Base-by-base conservation (phyloP, 2,113 vertebrate genomes). In the Poeciliopsis prolifica region DNA sequence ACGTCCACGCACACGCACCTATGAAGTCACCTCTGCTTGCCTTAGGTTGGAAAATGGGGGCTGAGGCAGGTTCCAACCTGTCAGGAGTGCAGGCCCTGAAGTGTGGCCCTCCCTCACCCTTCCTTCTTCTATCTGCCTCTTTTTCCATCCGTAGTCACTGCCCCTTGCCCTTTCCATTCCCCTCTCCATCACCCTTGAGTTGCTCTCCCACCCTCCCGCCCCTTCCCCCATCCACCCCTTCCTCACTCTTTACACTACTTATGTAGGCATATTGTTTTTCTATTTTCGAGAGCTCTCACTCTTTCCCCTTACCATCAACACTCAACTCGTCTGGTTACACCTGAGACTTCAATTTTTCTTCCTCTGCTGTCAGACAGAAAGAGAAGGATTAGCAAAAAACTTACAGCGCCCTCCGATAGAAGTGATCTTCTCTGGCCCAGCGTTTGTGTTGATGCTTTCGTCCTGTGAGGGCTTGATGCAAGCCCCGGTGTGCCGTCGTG, bases 31-130 rank as follows among this genome's bases (percentile, higher is more conserved):
- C 87, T 82, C 84, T 80, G 72, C 74, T 75, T 44, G 67, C 58
- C 51, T 14, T 64, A 74, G 85, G 81, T 84, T 83, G 91, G 89
- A 86, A 92, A 91, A 92, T 85, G 82, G 89, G 89, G 89, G 86
- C 74, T 68, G 88, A 82, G 83, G 86, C 92, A 93, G 90, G 92
- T 93, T 91, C 74, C 70, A 92, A 91, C 92, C 91, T 93, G 92
- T 90, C 89, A 81, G 64, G 74, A 83, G 62, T 24, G 74, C 40
- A 72, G 68, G 81, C 72, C 33, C 74, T 62, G 37, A 75, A 74
- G 83, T 60, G 33, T 80, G 31, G 40, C 77, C 81, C 80, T 86
- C 85, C 75, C 65, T 87, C 84, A 84, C 86, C 86, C 87, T 77
- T 82, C 80, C 87, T 77, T 82, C 79, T 75, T 84, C 67, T 80